Percentiles rank a stretch among this genome's conserved stretches.
Evolutionary conservation across 2,113 vertebrate species (phyloP).

Genomic region (Ascaphus truei): DNA sequence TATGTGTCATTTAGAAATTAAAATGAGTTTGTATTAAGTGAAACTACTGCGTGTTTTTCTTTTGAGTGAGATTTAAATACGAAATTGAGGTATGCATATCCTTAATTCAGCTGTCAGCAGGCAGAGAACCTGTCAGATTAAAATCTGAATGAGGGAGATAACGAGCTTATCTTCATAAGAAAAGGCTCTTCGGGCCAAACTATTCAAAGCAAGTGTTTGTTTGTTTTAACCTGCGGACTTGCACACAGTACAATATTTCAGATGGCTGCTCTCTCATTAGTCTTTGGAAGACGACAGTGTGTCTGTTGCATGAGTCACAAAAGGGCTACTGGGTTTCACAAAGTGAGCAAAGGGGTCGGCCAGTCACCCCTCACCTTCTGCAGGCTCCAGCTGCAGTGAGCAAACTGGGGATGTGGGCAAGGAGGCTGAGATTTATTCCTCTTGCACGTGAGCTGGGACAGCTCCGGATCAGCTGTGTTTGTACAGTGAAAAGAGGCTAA

Average conservation of each 20-base stretch:
- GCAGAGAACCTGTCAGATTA: conserved; percentile 64
- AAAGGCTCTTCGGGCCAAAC: conserved; percentile 61
- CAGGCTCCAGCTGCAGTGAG: conserved; percentile 65
- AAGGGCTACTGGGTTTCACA: conserved; percentile 36
- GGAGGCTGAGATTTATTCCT: conserved; percentile 55
- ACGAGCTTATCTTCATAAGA: conserved; percentile 75
- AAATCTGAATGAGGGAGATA: conserved; percentile 69
- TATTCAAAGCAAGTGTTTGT: conserved; percentile 58
- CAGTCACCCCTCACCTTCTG: conserved; percentile 41
- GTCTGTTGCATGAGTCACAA: conserved; percentile 48
- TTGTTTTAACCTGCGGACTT: conserved; percentile 65
- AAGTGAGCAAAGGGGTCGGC: conserved; percentile 16
- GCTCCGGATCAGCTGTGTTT: conserved; percentile 74
- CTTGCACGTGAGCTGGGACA: conserved; percentile 63
- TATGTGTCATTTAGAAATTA: conserved; percentile 13
- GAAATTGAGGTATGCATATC: conserved; percentile 57
- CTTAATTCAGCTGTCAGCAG: conserved; percentile 67
- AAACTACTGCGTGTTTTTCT: conserved; percentile 37
- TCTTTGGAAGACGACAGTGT: conserved; percentile 19
- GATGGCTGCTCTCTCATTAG: conserved; percentile 34
- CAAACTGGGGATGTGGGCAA: conserved; percentile 45
- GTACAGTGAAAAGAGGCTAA: conserved; percentile 57
- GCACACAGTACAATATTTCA: conserved; percentile 52
- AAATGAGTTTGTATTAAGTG: conserved; percentile 2
- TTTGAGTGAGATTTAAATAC: conserved; percentile 54